Percentiles rank a stretch among this genome's conserved stretches.
These are phyloP conservation scores for Xanthia icteritia DNA, from an alignment of 2,888 invertebrate species.

Conservation along the genomic window DNA sequence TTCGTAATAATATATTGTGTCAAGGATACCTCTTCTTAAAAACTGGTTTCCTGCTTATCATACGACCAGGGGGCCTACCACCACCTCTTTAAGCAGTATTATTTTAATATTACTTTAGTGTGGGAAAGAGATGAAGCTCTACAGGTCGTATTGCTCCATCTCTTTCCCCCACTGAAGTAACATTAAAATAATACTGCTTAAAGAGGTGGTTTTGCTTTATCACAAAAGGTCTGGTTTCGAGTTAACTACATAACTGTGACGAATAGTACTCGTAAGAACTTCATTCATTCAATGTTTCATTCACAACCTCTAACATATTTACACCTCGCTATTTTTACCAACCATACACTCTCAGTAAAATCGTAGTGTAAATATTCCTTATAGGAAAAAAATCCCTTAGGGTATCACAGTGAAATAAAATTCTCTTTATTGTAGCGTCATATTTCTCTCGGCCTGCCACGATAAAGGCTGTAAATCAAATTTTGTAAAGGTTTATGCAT, in stretches of 20 bases:
- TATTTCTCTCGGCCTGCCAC: slow-evolving; percentile 41
- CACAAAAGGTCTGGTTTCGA: not conserved
- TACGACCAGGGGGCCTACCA: too few species aligned
- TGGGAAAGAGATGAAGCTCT: too few species aligned
- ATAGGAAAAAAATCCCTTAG: slow-evolving; percentile 30
- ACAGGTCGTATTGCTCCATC: too few species aligned
- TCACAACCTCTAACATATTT: slow-evolving; percentile 11
- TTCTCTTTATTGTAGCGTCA: slow-evolving; percentile 42
- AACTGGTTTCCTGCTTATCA: not conserved
- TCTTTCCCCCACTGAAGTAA: too few species aligned
- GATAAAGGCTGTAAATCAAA: slow-evolving; percentile 57
- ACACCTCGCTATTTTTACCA: slow-evolving; percentile 4
- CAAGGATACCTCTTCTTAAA: not conserved
- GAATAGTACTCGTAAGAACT: not conserved
- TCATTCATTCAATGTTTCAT: not conserved
- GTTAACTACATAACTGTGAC: not conserved
- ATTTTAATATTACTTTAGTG: too few species aligned
- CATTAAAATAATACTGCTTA: too few species aligned
- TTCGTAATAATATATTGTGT: not conserved
- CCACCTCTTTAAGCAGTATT: too few species aligned
- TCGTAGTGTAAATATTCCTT: slow-evolving; percentile 37
- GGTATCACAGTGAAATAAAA: slow-evolving; percentile 38
- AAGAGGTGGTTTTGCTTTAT: too few species aligned
- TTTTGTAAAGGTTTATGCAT: slow-evolving; percentile 24
- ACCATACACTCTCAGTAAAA: not conserved